Conservation (phyloP, 2,113 vertebrate genomes). For the Etheostoma spectabile region DNA sequence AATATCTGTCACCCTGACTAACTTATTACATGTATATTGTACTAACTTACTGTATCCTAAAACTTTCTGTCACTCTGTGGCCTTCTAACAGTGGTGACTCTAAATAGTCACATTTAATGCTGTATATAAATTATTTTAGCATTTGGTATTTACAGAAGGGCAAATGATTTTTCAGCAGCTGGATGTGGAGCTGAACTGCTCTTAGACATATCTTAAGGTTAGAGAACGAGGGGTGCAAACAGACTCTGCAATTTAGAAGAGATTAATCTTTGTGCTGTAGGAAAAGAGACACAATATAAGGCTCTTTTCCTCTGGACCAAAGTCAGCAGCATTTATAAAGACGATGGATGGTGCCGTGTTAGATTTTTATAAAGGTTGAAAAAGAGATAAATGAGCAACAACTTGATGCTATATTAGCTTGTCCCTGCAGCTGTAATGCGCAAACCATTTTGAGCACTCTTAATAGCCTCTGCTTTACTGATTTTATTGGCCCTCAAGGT, state of each 20-base stretch:
- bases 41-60: not conserved
- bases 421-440: conserved; percentile 19
- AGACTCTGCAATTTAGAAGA: not conserved
- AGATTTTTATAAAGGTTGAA: not conserved
- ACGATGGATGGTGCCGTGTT: not conserved
- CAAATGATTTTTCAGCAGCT: not conserved
- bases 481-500: conserved; percentile 26
- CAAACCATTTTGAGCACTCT: conserved; percentile 20
- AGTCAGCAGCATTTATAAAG: conserved; percentile 11
- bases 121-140: conserved; percentile 2
- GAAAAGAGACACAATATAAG: not conserved
- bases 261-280: conserved; percentile 3
- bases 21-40: not conserved
- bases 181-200: not conserved
- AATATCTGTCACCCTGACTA: conserved; percentile 19
- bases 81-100: not conserved
- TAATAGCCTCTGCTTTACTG: conserved; percentile 41
- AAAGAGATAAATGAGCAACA: conserved; percentile 1
- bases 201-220: not conserved
- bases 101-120: conserved; percentile 7
- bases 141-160: not conserved
- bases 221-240: not conserved
- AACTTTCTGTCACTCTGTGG: not conserved
- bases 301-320: not conserved
- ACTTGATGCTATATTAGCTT: not conserved